A percentile compares a stretch with the other conserved stretches of the same genome.
Conservation (phyloP, 2,888 invertebrate genomes). For the Lasioglossum malachurum region DNA sequence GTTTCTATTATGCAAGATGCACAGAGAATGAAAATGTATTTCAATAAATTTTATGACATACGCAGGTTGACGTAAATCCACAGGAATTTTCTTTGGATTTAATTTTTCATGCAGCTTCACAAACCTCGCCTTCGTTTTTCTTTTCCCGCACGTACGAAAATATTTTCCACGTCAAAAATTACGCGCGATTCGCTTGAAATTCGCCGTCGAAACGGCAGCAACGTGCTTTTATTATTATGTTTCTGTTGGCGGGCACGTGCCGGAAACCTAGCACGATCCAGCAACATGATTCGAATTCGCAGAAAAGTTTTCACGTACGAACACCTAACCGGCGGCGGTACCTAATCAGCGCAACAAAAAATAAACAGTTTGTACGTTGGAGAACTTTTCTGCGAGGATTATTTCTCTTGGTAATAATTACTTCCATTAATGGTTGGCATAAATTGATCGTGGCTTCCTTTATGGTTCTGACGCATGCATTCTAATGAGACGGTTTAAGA, state of each 20-base stretch:
- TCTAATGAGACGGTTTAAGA: neutral
- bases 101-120: neutral
- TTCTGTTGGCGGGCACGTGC: neutral
- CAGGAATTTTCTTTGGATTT: neutral
- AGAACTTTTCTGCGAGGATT: neutral
- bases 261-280: neutral
- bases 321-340: neutral
- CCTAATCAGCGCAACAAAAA: neutral
- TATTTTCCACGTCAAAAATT: neutral
- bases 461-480: neutral
- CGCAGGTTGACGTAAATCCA: too few relatives aligned
- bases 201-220: neutral
- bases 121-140: neutral
- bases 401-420: neutral
- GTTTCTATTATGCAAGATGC: neutral
- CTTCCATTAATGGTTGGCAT: neutral
- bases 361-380: too few relatives aligned
- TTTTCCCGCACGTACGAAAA: neutral
- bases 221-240: conserved; percentile 2
- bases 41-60: too few relatives aligned
- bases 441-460: conserved; percentile 27
- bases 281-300: conserved; percentile 31
- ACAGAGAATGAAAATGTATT: neutral
- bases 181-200: neutral
- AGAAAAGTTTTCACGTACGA: conserved; percentile 7